Base-by-base conservation (phyloP, 1,140 invertebrate genomes). In the Ceratitis capitata region DNA sequence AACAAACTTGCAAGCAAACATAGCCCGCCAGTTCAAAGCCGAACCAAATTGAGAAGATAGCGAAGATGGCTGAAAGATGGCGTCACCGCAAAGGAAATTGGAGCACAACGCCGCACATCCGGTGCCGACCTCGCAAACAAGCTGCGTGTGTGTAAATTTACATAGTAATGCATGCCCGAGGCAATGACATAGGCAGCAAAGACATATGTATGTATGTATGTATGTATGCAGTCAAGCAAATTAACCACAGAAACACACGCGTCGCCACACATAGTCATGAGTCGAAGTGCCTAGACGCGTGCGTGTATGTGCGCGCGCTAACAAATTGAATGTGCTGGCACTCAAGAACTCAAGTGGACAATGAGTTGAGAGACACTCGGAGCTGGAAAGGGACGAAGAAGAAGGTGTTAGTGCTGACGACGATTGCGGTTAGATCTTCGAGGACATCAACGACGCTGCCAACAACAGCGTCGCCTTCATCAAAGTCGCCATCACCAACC, bases 71-170 rank as follows among this genome's bases (percentile, higher is more conserved):
- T 53, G 47, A 78, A 78, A 78, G 69, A 78, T 78, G 69, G 69
- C 39, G 69, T 83, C 49, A 53, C 78, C 4, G 45, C 49, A 16
- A 83, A 83, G 49, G 47, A 83, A 83, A 83, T 83, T 83, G 47
- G 82, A 83, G 23, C 82, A 51, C 47, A 16, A 83, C 47, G 82
- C 26, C 45, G 51, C 7, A 83, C 82, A 83, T 53, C 82, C 82
- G 82, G 82, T 83, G 45, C 10, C 47, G 32, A 53, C 47, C 32
- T 2, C 29, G 23, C 2, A 29, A 51, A 78, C 69, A 39, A 78
- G n/a, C 69, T 26, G 19, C n/a, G n/a, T 45, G 69, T 39, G 39
- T 7, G 39, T 45, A 78, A 78, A 78, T 78, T 78, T 78, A 78
- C 69, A 78, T 78, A 45, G 39, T 78, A 45, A 78, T 26, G 69